Evolutionary conservation across 2,797 vertebrate genomes (phyloP), one percentile per base, ranked within the genome.

Genomic region (Eidolon dupreanum): DNA sequence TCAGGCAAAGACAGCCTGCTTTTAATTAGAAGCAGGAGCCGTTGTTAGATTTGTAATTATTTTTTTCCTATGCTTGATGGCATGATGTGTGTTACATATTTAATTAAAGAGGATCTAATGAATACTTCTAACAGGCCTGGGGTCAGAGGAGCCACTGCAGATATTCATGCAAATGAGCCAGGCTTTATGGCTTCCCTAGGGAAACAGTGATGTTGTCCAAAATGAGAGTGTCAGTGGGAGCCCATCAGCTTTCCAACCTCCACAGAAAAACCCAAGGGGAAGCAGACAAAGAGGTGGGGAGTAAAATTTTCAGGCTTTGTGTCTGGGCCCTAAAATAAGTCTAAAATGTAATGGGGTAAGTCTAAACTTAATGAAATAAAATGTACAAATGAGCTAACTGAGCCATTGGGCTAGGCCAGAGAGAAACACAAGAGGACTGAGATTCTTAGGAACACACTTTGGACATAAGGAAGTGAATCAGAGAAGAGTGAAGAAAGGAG

Each of bases 41-140:
- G 57, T 95, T 96, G 78, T 96, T 97, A 94, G 96, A 96, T 97
- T 96, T 97, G 85, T 97, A 95, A 83, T 65, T 65, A 83, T 93
- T 93, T 33, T 87, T 82, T 61, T 41, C 74, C 43, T 74, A 53
- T 89, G 94, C 78, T 97, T 96, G 96, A 98, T 97, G 95, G 89
- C 93, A 79, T 84, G 93, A 97, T 95, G 94, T 96, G 95, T 92
- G 93, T 96, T 97, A 97, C 96, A 96, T 97, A 97, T 97, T 98
- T 97, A 98, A 98, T 98, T 98, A 98, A 97, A 96, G 87, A 98
- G 95, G 94, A 92, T 96, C 95, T 97, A 98, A 97, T 97, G 97
- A 97, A 93, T 97, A 96, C 95, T 97, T 96, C 83, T 96, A 97
- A 97, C 95, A 97, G 95, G 96, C 97, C 96, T 90, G 75, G 94